Percentiles rank a stretch among this genome's conserved stretches.
These are phyloP conservation scores for Leucozona laternaria DNA, from an alignment of 2,888 invertebrate genomes.

Conservation along the genomic window DNA sequence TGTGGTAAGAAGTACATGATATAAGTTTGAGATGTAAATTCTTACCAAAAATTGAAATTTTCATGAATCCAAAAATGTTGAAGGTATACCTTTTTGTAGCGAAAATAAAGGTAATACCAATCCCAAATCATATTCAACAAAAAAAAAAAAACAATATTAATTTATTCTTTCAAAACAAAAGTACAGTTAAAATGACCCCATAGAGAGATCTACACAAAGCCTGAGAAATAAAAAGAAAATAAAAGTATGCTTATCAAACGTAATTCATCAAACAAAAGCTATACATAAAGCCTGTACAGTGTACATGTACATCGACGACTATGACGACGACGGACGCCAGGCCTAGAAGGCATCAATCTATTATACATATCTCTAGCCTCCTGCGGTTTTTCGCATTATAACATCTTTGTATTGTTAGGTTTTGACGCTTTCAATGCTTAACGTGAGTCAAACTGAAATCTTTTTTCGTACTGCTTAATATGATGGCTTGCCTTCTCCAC, in stretches of 20 bases:
- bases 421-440: constrained; percentile 19
- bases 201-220: neutral
- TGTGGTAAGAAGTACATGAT: neutral
- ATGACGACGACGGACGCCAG: neutral
- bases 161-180: constrained; percentile 1
- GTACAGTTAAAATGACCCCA: constrained; percentile 42
- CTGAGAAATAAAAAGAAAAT: constrained; percentile 3
- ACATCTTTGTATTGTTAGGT: neutral
- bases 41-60: constrained; percentile 85
- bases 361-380: neutral
- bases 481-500: constrained; percentile 5
- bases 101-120: no score
- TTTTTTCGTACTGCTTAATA: neutral
- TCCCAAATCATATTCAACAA: neutral
- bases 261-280: constrained; percentile 46
- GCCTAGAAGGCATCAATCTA: neutral
- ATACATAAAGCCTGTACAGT: neutral
- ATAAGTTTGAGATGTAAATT: neutral
- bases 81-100: no score
- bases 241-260: constrained; percentile 36
- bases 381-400: constrained; percentile 36
- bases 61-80: constrained; percentile 57
- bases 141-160: neutral
- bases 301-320: neutral
- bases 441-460: constrained; percentile 29